Conservation (phyloP, 2,113 vertebrate genomes). For the Hemiscyllium ocellatum region DNA sequence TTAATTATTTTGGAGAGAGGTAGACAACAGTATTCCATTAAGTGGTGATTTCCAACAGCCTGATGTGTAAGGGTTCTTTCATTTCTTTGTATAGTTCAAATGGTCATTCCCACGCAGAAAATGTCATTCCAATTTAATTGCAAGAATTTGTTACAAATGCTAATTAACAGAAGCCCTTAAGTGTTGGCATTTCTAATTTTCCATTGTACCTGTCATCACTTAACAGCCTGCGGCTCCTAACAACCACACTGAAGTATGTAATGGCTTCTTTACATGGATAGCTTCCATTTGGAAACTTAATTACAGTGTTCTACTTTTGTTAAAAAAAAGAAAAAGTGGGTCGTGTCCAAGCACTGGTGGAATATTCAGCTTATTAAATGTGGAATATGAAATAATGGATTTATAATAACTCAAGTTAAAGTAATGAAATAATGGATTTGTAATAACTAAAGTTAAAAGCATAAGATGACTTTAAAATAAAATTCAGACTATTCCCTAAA, state of each 20-base stretch:
- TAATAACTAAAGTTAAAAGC: background rate
- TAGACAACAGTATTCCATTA: background rate
- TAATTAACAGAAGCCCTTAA: background rate
- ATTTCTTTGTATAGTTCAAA: background rate
- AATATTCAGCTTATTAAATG: background rate
- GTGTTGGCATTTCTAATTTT: background rate
- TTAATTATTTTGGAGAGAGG: conserved; percentile 2
- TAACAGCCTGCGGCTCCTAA: background rate
- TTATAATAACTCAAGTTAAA: background rate
- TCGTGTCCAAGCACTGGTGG: background rate
- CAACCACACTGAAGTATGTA: background rate
- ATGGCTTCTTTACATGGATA: background rate
- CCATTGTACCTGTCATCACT: conserved; percentile 19
- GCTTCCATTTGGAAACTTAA: background rate
- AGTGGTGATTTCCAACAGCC: background rate
- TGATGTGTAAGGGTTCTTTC: background rate
- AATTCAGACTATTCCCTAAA: background rate
- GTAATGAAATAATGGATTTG: background rate
- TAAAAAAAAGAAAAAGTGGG: background rate
- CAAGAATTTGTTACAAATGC: conserved; percentile 9
- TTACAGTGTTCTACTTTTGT: background rate
- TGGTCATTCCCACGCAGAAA: conserved; percentile 19
- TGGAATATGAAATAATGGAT: background rate
- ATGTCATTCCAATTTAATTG: conserved; percentile 33
- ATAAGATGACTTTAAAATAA: background rate